Evolutionary conservation across 2,113 vertebrate genomes (phyloP).

Genomic region (Columbina picui): DNA sequence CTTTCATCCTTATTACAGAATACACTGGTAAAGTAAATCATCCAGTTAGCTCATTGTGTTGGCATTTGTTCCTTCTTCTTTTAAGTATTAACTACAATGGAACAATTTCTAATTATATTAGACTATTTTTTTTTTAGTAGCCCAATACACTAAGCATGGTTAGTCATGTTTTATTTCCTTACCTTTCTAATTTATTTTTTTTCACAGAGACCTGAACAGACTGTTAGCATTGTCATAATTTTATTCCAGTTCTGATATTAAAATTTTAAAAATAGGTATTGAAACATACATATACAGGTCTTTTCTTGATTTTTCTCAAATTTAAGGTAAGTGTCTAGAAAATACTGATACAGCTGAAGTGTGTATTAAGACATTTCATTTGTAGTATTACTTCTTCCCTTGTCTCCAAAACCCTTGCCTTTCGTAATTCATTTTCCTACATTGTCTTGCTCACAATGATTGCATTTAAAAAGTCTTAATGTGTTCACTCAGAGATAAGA

Average conservation of each 20-base stretch:
- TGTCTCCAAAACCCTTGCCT: background rate
- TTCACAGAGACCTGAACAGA: rapidly evolving
- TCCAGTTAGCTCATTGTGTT: background rate
- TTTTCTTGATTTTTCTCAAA: background rate
- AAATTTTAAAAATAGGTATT: background rate
- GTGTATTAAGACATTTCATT: background rate
- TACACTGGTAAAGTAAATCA: background rate
- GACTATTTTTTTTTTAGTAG: background rate
- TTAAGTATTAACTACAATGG: background rate
- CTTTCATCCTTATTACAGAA: background rate
- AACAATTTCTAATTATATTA: background rate
- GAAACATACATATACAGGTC: background rate
- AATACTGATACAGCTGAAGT: background rate
- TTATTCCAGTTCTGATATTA: background rate
- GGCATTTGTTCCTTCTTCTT: background rate
- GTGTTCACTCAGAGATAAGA: background rate
- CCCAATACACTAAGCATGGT: background rate
- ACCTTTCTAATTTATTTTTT: background rate
- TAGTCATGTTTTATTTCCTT: background rate
- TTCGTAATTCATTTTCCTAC: background rate
- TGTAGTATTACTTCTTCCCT: background rate
- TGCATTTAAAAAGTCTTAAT: background rate
- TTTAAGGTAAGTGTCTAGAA: background rate
- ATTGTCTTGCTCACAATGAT: background rate
- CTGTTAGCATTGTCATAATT: background rate